These are phyloP conservation scores for Ennomos erosarius DNA, from an alignment of 2,888 invertebrate genomes.

Conservation along the genomic window DNA sequence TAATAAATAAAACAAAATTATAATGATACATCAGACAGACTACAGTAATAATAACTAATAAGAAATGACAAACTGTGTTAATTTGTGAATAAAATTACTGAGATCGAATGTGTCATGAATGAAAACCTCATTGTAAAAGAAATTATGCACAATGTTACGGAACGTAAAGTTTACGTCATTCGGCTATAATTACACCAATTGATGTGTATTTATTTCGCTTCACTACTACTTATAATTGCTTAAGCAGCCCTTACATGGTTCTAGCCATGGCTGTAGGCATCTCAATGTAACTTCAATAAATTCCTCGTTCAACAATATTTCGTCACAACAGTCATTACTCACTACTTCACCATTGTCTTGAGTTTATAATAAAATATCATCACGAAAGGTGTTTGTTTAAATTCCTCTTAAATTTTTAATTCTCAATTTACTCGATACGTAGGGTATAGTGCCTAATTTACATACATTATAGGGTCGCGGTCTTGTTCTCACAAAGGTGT, in stretches of 20 bases:
- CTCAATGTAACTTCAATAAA: conserved; percentile 70
- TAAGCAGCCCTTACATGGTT: conserved; percentile 53
- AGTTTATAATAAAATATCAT: conserved; percentile 48
- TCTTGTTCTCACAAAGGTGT: conserved; percentile 32
- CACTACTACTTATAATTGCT: conserved; percentile 60
- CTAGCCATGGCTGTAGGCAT: conserved; percentile 60
- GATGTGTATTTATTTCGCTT: conserved; percentile 23
- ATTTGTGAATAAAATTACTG: too few relatives aligned
- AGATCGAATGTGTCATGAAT: background rate
- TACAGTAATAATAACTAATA: too few relatives aligned
- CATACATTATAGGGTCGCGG: conserved; percentile 27
- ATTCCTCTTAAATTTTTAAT: conserved; percentile 27
- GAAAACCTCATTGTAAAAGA: too few relatives aligned
- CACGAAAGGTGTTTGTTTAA: conserved; percentile 34
- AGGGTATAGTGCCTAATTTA: conserved; percentile 24
- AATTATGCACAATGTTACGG: background rate
- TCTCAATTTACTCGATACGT: conserved; percentile 19
- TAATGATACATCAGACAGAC: background rate
- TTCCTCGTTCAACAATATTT: conserved; percentile 53
- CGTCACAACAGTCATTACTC: conserved; percentile 53
- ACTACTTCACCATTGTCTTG: conserved; percentile 47
- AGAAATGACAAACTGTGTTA: too few relatives aligned
- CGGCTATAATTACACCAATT: conserved; percentile 21
- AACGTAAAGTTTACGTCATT: conserved; percentile 21
- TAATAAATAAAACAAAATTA: background rate